phyloP scores from a whole-genome alignment of 1,140 invertebrate genomes.

The Carposina sasakii region DNA sequence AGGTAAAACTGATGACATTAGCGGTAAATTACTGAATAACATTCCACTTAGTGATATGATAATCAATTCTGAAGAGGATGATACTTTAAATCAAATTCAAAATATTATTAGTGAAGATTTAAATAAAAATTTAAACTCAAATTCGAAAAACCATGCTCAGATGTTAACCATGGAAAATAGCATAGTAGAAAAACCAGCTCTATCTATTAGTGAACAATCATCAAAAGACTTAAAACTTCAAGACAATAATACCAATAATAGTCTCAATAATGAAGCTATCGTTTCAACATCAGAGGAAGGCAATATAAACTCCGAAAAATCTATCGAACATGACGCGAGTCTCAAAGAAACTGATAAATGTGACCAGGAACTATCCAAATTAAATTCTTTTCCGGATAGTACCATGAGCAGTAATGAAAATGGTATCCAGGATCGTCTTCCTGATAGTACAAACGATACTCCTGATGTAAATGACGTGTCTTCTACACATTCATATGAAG shows the following conservation, averaged over 20 bases:
- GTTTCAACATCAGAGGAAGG: conserved; percentile 45
- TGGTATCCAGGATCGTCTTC: conserved; percentile 18
- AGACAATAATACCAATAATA: background rate
- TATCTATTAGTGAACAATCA: too few species aligned
- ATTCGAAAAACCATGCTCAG: too few species aligned
- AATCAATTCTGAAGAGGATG: conserved; percentile 34
- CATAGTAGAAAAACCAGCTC: too few species aligned
- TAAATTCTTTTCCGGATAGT: conserved; percentile 50
- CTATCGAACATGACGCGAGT: too few species aligned
- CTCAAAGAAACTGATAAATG: too few species aligned
- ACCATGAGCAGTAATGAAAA: conserved; percentile 33
- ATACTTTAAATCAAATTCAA: conserved; percentile 36
- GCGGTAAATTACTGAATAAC: conserved; percentile 5
- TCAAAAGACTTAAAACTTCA: too few species aligned
- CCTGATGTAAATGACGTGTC: conserved; percentile 42
- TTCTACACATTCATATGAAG: conserved; percentile 33
- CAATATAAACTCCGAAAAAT: too few species aligned
- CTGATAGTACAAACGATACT: conserved; percentile 45
- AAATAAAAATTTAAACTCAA: too few species aligned
- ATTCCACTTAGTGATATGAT: conserved; percentile 3
- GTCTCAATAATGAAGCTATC: conserved; percentile 28
- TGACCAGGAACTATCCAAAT: too few species aligned
- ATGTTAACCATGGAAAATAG: too few species aligned
- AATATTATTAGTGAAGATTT: conserved; percentile 36
- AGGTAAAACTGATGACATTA: conserved; percentile 26